Base-by-base conservation (phyloP, 2,797 vertebrate genomes). In the Apodemus agrarius region DNA sequence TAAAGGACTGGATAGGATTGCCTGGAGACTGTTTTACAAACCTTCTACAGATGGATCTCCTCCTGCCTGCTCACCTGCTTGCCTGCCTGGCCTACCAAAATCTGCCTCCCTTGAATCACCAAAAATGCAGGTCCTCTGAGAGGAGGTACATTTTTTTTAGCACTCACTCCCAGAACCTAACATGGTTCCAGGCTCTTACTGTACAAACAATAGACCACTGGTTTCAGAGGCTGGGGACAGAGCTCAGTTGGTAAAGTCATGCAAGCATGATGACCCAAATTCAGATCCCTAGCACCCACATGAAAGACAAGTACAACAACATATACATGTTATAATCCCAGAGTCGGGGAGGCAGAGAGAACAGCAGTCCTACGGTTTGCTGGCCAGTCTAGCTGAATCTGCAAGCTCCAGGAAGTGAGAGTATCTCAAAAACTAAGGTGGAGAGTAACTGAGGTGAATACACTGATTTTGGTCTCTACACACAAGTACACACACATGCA, bases 1-100 rank as follows among this genome's bases (percentile, higher is more conserved):
- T 72, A 80, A 88, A 86, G 72, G 43, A 78, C 26, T 81, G 59
- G 69, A n/a, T 93, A 31, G 14, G 54, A 93, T 34, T 82, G 85
- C 79, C 96, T 91, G 67, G 80, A 89, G 80, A 79, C 87, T 69
- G 31, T 89, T 80, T 89, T 95, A 88, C 29, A 78, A 94, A 57
- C 65, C 14, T 72, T 83, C 69, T 57, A 90, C 89, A 65, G 59
- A 37, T 90, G 72, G 61, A 46, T 87, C 63, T 46, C 79, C 74
- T 94, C 82, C 69, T 85, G 76, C 74, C 76, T 31, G 1, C 83
- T 87, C 69, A 65, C 81, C 91, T 69, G 72, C 83, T 26, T 19
- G 29, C 26, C 40, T 34, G 17, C 59, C 40, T 46, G 37, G 83
- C 83, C 86, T 91, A 75, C 46, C 86, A 94, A 72, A 21, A 22